Evolutionary conservation across 2,797 vertebrate species (phyloP), one percentile per base, ranked within the genome.

Genomic region (Heteromormyrus szaboi): DNA sequence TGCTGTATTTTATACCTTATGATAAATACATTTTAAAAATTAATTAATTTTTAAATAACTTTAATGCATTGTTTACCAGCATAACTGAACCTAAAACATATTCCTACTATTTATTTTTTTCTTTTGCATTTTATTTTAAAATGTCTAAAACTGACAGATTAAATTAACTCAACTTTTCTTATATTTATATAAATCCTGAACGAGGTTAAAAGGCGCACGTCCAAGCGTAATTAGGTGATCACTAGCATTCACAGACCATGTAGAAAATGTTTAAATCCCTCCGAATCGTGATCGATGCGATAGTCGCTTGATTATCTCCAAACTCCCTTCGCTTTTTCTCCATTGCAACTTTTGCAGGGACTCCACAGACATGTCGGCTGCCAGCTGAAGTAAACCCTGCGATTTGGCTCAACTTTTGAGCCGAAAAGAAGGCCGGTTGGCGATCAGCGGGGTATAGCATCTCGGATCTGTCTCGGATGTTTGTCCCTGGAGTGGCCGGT

Each of bases 311-410:
- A 97, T 96, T 97, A 95, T 90, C 3, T 95, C 95, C 95, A 96
- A 97, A 97, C 95, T 96, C 95, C 93, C 95, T 95, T 94, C 94
- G 94, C 93, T 96, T 93, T 68, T 50, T 94, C 96, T 93, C 95
- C 96, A 95, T 94, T 91, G 97, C 97, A 98, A 98, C 97, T 98
- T 98, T 98, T 97, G 96, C 97, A 95, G 95, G 93, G 94, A 96
- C 96, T 96, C 95, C 94, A 94, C 97, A 97, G 97, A 96, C 97
- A 98, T 98, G 97, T 96, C 94, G 96, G 93, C 95, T 96, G 95
- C 95, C 91, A 96, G 95, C 96, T 96, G 94, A 96, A 97, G 96
- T 94, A 33, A 93, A 95, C 93, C 93, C 95, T 95, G 96, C 94
- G 92, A 81, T 93, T 93, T 88, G 95, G 95, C 95, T 95, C 95